Percentiles rank a stretch among this genome's conserved stretches.
Conservation (phyloP, 2,888 invertebrate species). For the Thysanoteuthis rhombus region DNA sequence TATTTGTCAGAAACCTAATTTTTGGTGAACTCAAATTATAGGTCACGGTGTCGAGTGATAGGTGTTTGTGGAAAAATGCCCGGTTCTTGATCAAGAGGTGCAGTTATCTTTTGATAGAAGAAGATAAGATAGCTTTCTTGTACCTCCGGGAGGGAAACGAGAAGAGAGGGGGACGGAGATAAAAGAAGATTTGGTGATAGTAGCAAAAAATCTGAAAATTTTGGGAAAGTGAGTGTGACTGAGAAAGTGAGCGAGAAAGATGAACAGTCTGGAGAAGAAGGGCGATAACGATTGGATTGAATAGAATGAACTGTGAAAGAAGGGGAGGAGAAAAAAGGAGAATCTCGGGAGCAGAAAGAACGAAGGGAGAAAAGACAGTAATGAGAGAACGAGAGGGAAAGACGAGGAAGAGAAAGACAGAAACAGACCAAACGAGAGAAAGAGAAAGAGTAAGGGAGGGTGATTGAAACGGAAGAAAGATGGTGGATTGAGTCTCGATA, state of each 20-base stretch:
- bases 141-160: neutral
- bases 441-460: neutral
- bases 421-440: fast-evolving
- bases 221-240: neutral
- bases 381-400: neutral
- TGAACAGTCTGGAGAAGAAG: too few species aligned
- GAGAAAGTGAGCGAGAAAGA: too few species aligned
- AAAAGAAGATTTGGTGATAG: neutral
- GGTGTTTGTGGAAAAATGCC: neutral
- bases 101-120: neutral
- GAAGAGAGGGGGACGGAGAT: neutral
- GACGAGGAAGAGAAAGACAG: neutral
- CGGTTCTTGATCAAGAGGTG: neutral
- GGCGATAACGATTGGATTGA: too few species aligned
- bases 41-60: neutral
- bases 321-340: too few species aligned
- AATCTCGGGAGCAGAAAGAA: too few species aligned
- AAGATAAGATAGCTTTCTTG: neutral
- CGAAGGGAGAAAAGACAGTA: too few species aligned
- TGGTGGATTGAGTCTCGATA: too few species aligned
- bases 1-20: neutral
- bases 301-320: too few species aligned
- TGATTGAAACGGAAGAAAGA: neutral
- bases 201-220: neutral
- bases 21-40: neutral